These are phyloP conservation scores for Siderastrea siderea DNA, from an alignment of 92 coral and sea anemone genomes.

Conservation along the genomic window DNA sequence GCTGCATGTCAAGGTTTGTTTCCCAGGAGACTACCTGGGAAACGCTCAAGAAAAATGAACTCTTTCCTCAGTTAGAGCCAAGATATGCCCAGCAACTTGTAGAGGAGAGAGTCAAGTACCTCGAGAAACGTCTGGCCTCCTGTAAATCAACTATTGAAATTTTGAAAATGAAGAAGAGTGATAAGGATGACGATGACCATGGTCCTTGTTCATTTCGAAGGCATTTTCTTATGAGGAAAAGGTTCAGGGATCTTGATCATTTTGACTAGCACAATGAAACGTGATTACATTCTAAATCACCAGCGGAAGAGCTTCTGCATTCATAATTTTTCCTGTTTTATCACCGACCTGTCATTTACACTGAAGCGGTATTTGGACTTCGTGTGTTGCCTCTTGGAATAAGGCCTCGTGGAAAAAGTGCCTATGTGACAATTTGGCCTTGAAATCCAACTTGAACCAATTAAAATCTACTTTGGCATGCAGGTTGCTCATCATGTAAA, in stretches of 20 bases:
- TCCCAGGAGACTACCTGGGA: conserved; percentile 41
- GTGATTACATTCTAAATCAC: not conserved
- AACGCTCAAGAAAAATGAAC: conserved; percentile 37
- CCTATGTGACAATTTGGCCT: too few relatives aligned
- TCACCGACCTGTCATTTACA: too few relatives aligned
- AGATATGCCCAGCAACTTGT: conserved; percentile 41
- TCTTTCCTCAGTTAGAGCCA: conserved; percentile 37
- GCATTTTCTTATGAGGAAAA: conserved; percentile 41
- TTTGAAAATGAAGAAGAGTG: conserved; percentile 39
- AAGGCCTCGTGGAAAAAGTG: too few relatives aligned
- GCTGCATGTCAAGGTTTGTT: conserved; percentile 49
- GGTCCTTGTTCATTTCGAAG: conserved; percentile 33
- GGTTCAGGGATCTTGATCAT: conserved; percentile 31
- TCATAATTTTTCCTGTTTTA: not conserved
- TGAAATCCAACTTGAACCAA: too few relatives aligned
- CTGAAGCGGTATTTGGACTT: too few relatives aligned
- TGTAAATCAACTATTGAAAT: conserved; percentile 35
- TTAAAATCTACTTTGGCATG: too few relatives aligned
- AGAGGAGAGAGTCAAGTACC: conserved; percentile 44
- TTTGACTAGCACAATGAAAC: conserved; percentile 18
- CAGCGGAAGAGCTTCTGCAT: not conserved
- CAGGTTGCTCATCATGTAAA: too few relatives aligned
- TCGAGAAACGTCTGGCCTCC: conserved; percentile 23
- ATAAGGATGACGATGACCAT: conserved; percentile 34
- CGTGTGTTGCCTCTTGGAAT: too few relatives aligned